Evolutionary conservation across 2,888 invertebrate genomes (phyloP).

Genomic region (Torymus auratus): DNA sequence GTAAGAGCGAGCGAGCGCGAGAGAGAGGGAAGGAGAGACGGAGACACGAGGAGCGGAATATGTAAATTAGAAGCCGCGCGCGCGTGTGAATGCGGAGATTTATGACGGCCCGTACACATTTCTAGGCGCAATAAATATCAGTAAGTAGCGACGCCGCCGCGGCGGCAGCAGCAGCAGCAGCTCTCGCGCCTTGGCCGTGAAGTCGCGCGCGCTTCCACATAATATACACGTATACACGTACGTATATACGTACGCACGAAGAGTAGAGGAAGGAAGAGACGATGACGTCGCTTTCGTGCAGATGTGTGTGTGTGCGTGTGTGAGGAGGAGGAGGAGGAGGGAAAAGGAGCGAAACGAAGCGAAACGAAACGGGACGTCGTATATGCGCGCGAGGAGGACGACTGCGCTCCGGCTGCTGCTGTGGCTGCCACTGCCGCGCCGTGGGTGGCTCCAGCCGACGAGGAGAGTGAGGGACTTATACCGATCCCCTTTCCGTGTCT

Average conservation of each 20-base stretch:
- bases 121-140: conserved; percentile 77
- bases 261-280: too few species aligned
- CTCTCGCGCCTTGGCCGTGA: conserved; percentile 55
- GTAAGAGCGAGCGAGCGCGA: conserved; percentile 45
- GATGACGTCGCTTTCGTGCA: too few species aligned
- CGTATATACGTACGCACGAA: conserved; percentile 49
- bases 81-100: conserved; percentile 76
- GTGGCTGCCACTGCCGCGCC: conserved; percentile 59
- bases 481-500: conserved; percentile 15
- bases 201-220: conserved; percentile 2
- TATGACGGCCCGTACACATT: conserved; percentile 75
- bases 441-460: background rate
- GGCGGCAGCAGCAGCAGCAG: conserved; percentile 60
- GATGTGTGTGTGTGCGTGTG: too few species aligned
- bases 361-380: conserved; percentile 60
- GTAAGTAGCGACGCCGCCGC: conserved; percentile 75
- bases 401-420: conserved; percentile 50
- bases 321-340: conserved; percentile 23
- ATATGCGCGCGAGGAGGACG: conserved; percentile 48
- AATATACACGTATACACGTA: conserved; percentile 48
- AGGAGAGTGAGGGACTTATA: background rate
- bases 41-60: conserved; percentile 66
- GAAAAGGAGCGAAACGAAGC: conserved; percentile 56
- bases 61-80: conserved; percentile 76
- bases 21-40: conserved; percentile 48